Evolutionary conservation across 2,797 vertebrate genomes (phyloP), one percentile per base, ranked within the genome.

Genomic region (Myioborus melanocephalus): DNA sequence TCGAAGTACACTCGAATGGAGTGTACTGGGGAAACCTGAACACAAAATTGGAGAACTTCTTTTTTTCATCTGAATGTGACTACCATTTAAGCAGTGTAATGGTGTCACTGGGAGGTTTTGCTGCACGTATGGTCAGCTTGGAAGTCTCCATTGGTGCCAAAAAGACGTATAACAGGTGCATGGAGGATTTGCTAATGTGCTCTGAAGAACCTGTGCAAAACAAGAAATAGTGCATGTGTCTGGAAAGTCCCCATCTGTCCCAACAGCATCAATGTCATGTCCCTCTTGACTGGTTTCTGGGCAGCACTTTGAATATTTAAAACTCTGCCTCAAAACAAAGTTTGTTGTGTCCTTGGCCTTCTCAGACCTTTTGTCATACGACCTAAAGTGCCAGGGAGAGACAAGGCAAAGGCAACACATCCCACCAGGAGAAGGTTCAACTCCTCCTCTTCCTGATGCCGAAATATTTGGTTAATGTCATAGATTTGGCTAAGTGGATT

Each of bases 391-490:
- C 15, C 1, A 0, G 50, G 30, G 61, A 61, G 26, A 69, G 56
- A 43, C 3, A 2, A 32, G 23, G 24, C 0, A 2, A 69, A 79
- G 50, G 81, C 70, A 72, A 14, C 23, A 4, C 34, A 24, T 76
- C 80, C 75, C 41, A 8, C 56, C 60, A 87, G 69, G 46, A 92
- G 82, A 95, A 65, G 95, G 96, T 79, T 94, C 95, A 94, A 94
- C 92, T 86, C 95, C 86, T 97, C 97, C 96, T 94, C 90, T 93
- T 94, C 70, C 91, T 72, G 20, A 43, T 12, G 5, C 92, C 64
- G 93, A 96, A 96, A 85, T 94, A 97, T 97, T 98, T 97, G 98
- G 98, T 98, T 98, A 98, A 96, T 98, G 97, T 98, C 98, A 97
- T 94, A 97, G 94, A 96, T 98, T 97, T 98, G 98, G 97, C 96